phyloP scores from a whole-genome alignment of 2,113 vertebrate species.

The Danio rerio region GRCz12tu NC_133195.1:26563001-26563500 shows the following conservation, averaged over 20 bases:
- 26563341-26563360: no score
- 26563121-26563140: no score
- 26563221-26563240: not conserved
- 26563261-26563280: not conserved
- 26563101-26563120: no score
- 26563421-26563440: constrained; percentile 80
- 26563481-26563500: constrained; percentile 54
- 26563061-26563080: not conserved
- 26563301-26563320: no score
- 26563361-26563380: no score
- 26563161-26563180: no score
- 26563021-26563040: not conserved
- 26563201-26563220: no score
- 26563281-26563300: no score
- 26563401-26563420: constrained; percentile 32
- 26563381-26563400: no score
- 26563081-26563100: not conserved
- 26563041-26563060: not conserved
- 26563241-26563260: not conserved
- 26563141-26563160: no score
- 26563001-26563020: not conserved
- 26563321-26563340: no score
- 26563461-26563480: constrained; percentile 70
- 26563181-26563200: no score
- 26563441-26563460: constrained; percentile 72